A percentile compares a stretch with the other conserved stretches of the same genome.
Conservation (phyloP, 2,113 vertebrate species). For the Cochlearius cochlearius region DNA sequence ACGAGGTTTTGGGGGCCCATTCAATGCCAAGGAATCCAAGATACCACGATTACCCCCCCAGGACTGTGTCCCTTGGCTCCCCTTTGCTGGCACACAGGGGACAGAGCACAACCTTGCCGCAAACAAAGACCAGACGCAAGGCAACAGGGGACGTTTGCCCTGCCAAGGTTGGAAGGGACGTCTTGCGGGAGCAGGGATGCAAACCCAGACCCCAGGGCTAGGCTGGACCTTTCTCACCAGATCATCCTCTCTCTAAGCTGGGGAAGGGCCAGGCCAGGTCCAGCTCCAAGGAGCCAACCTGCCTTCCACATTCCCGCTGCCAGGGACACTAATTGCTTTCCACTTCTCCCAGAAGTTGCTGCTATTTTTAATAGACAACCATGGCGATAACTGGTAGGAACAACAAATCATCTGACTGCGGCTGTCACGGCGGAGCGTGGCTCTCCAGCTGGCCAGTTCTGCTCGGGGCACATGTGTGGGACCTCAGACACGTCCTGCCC, state of each 20-base stretch:
- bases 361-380: constrained; percentile 37
- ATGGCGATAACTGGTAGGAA: background rate
- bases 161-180: background rate
- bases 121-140: background rate
- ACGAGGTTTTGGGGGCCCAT: background rate
- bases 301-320: background rate
- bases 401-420: background rate
- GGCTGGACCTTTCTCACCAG: background rate
- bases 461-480: background rate
- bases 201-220: background rate
- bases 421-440: background rate
- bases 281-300: background rate
- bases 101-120: background rate
- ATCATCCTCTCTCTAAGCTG: background rate
- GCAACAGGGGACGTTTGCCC: rapidly evolving
- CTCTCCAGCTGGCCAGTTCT: constrained; percentile 18
- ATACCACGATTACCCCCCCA: rapidly evolving
- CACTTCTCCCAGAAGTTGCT: background rate
- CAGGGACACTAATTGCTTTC: constrained; percentile 56
- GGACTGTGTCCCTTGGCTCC: background rate
- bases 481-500: background rate
- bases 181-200: background rate
- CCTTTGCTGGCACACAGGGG: background rate
- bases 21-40: background rate
- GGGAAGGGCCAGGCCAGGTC: background rate